Base-by-base conservation (phyloP, 2,888 invertebrate genomes). In the Arge pagana region DNA sequence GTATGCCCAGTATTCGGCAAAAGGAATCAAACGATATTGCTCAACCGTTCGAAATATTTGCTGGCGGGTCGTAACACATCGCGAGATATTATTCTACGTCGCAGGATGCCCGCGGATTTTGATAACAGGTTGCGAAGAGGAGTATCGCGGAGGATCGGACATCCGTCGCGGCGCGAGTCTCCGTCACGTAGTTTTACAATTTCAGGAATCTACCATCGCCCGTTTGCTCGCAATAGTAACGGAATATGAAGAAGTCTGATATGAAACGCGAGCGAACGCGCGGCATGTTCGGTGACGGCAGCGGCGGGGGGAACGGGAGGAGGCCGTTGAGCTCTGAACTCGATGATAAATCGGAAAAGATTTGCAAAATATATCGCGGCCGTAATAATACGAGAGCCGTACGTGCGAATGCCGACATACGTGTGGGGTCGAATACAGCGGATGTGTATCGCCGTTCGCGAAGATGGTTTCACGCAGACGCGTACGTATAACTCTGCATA, bases 271-370 rank as follows among this genome's bases (percentile, higher is more conserved):
- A 61, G 62, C 61, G 60, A 63, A 63, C 52, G 54, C 52, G 54
- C 54, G 55, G 48, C 18, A n/a, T 30, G 33, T 53, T 57, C 54
- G 51, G 58, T 57, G 57, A 58, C 59, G 52, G 42, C 26, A 48
- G 51, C 52, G 50, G 35, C 43, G 10, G 33, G 50, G 35, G 13
- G 15, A n/a, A 33, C 33, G 18, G 59, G 50, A 48, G 55, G 52
- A 55, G 52, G 55, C 36, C 39, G 48, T 35, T 37, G 54, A 43
- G 52, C 52, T n/a, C n/a, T n/a, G 54, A 56, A 58, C 52, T 48
- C 50, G 48, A 61, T 72, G 70, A 72, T 70, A 70, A 70, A 72
- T 72, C 70, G 68, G 64, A 51, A 69, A 71, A 70, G 67, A 72
- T 72, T 71, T 69, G 66, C 64, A 65, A 70, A 70, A 70, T 70